Percentiles rank a stretch among this genome's conserved stretches.
Conservation (phyloP, 2,888 invertebrate species). For the Caenorhabditis panamensis region DNA sequence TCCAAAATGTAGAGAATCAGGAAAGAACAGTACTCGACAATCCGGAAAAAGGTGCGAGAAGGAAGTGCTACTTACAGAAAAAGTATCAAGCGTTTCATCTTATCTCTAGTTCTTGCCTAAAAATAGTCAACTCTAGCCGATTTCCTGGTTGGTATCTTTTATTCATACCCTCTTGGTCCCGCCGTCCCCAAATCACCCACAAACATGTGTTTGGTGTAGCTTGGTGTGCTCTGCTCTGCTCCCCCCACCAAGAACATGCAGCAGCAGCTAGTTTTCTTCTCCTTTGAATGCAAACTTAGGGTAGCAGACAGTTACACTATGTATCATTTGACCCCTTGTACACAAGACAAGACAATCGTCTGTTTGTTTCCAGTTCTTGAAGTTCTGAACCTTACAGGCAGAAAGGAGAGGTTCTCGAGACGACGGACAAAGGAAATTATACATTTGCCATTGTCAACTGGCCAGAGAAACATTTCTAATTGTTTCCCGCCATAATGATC, state of each 20-base stretch:
- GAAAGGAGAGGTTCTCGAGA: background rate
- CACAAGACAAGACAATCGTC: constrained; percentile 22
- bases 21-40: too few species aligned
- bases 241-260: constrained; percentile 8
- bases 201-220: constrained; percentile 27
- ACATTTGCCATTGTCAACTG: background rate
- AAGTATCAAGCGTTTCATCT: too few species aligned
- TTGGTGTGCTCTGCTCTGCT: constrained; percentile 32
- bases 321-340: constrained; percentile 45
- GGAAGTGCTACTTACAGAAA: too few species aligned
- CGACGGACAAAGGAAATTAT: background rate
- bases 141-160: constrained; percentile 32
- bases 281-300: too few species aligned
- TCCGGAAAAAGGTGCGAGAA: too few species aligned
- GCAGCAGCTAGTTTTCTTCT: constrained; percentile 26
- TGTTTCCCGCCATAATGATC: constrained; percentile 4
- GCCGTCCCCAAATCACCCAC: constrained; percentile 28
- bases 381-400: background rate
- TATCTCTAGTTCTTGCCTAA: background rate
- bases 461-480: background rate
- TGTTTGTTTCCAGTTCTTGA: constrained; percentile 31
- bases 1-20: too few species aligned
- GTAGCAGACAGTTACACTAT: constrained; percentile 51
- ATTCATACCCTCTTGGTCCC: constrained; percentile 51
- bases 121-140: constrained; percentile 23